Percentiles rank a stretch among this genome's conserved stretches.
Conservation (phyloP, 2,113 vertebrate species). For the Hydrochoerus hydrochaeris region DNA sequence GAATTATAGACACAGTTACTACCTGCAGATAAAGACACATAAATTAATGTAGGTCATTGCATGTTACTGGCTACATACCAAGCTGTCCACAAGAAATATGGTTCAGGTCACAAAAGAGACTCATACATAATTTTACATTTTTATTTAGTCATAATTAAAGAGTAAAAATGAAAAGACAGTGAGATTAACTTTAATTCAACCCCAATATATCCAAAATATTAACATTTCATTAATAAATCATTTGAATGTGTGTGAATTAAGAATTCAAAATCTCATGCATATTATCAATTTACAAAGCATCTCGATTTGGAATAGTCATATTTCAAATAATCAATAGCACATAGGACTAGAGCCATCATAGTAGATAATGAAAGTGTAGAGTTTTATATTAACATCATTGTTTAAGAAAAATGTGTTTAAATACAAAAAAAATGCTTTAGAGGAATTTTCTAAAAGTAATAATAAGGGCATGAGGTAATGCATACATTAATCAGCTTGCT, state of each 20-base stretch:
- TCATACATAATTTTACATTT: background rate
- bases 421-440: background rate
- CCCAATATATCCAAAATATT: background rate
- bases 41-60: background rate
- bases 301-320: background rate
- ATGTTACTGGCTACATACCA: background rate
- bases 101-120: background rate
- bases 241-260: background rate
- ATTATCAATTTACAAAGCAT: background rate
- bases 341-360: background rate
- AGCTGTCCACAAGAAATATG: background rate
- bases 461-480: background rate
- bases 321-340: background rate
- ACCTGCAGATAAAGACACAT: background rate
- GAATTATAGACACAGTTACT: background rate
- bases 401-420: background rate
- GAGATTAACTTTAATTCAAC: constrained; percentile 34
- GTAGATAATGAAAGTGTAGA: background rate
- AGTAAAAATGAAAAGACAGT: background rate
- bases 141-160: background rate
- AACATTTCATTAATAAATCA: background rate
- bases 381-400: background rate
- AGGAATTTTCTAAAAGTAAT: background rate
- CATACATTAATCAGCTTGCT: background rate
- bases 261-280: background rate